A percentile compares a stretch with the other conserved stretches of the same genome.
Evolutionary conservation across 2,797 vertebrate genomes (phyloP).

Genomic region (Paedocypris micromegethes): DNA sequence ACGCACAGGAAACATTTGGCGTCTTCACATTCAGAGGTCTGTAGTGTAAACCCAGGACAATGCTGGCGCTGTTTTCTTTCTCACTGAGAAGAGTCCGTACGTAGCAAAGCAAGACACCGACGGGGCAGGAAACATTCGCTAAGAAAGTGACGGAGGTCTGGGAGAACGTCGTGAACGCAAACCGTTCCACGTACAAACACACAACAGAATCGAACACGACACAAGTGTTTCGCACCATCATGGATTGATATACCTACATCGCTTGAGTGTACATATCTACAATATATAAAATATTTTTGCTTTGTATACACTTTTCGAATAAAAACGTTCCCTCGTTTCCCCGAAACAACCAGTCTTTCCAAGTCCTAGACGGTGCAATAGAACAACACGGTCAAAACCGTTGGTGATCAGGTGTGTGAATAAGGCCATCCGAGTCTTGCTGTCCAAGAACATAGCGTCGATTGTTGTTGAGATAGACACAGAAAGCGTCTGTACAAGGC

Average conservation of each 20-base stretch:
- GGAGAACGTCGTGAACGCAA: slow-evolving; percentile 38
- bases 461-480: slow-evolving; percentile 30
- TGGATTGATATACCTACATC: too few relatives aligned
- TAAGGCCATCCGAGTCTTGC: slow-evolving; percentile 62
- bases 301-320: slow-evolving; percentile 49
- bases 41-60: slow-evolving; percentile 68
- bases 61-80: slow-evolving; percentile 38
- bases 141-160: slow-evolving; percentile 43
- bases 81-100: slow-evolving; percentile 43
- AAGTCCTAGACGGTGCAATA: slow-evolving; percentile 32
- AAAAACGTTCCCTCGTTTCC: slow-evolving; percentile 40
- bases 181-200: slow-evolving; percentile 51
- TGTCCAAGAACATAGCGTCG: slow-evolving; percentile 18
- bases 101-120: slow-evolving; percentile 42
- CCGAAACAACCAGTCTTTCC: slow-evolving; percentile 33
- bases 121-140: slow-evolving; percentile 40
- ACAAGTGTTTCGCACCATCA: too few relatives aligned
- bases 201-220: slow-evolving; percentile 15
- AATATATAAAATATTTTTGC: slow-evolving; percentile 55
- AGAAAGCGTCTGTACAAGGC: slow-evolving; percentile 36
- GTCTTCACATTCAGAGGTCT: slow-evolving; percentile 74
- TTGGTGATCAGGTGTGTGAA: slow-evolving; percentile 54
- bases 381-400: slow-evolving; percentile 46
- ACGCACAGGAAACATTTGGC: slow-evolving; percentile 53
- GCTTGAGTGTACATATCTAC: slow-evolving; percentile 45